Base-by-base conservation (phyloP, 2,888 invertebrate species). In the Achlya flavicornis region DNA sequence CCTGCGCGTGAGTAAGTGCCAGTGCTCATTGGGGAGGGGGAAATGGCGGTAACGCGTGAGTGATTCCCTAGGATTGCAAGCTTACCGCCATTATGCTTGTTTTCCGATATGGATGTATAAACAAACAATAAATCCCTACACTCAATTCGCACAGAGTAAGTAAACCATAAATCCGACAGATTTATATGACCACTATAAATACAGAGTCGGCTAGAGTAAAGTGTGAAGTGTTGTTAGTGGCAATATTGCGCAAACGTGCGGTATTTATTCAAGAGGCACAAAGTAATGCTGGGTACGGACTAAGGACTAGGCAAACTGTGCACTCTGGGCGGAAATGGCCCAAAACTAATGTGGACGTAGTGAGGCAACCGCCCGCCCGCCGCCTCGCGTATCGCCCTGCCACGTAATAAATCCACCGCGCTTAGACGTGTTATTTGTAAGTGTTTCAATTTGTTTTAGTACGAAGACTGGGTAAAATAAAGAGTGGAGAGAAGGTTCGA, bases 151-250 rank as follows among this genome's bases (percentile, higher is more conserved):
- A 38, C 26, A 59, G 41, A 10, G 68, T 73, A 70, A 68, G 68
- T 68, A 73, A 76, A 78, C 78, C 83, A 85, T 90, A 89, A 90
- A 88, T 87, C 80, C 74, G 77, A 68, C 76, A 80, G 86, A 88
- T 89, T 89, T 89, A 89, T 87, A 84, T 76, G 80, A 76, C 76
- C 75, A 79, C 85, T 75, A 91, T 92, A 91, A 89, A 90, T 88
- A 81, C 83, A 78, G 73, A 67, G 73, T 67, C 78, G 72, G 72
- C 71, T 77, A 75, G 76, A 81, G 87, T 85, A 89, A 86, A 93
- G 93, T 92, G 92, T 92, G 86, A 90, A 92, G 88, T 86, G 88
- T 86, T 91, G 92, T 92, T 88, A 85, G 86, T 76, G 81, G 87
- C 87, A 85, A 90, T 90, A 88, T 86, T 80, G 87, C 86, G 77